Percentiles rank a stretch among this genome's conserved stretches.
Evolutionary conservation across 2,113 vertebrate genomes (phyloP).

Genomic region (pig (Sus scrofa)): DNA sequence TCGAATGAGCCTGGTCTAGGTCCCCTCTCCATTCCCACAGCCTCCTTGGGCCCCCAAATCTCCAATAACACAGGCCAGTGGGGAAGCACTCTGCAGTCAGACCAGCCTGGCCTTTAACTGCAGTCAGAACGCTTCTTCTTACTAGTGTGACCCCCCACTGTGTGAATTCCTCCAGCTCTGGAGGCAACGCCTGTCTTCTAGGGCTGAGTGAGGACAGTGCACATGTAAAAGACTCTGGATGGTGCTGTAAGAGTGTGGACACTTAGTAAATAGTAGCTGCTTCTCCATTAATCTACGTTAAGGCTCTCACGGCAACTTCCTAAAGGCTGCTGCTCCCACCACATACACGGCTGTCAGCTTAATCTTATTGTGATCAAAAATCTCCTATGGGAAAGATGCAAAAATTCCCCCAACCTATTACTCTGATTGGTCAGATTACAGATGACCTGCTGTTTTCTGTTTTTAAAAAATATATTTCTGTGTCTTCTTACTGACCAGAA

Average conservation of each 20-base stretch:
- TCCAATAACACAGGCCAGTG: background rate
- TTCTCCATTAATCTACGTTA: background rate
- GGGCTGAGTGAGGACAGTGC: background rate
- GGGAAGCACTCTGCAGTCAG: background rate
- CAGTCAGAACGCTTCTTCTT: background rate
- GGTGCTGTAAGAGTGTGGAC: rapidly evolving
- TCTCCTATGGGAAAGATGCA: background rate
- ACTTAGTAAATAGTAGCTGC: background rate
- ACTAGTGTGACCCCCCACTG: background rate
- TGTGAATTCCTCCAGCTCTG: background rate
- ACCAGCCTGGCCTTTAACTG: background rate
- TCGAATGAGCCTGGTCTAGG: background rate
- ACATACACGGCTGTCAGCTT: background rate
- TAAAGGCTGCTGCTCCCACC: background rate
- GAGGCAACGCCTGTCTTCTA: background rate
- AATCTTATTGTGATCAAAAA: background rate
- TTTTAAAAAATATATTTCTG: background rate
- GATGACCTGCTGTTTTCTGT: background rate
- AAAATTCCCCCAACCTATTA: background rate
- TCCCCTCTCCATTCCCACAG: background rate
- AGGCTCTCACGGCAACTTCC: background rate
- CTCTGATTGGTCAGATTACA: background rate
- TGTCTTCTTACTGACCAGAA: conserved; percentile 8
- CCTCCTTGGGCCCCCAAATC: background rate
- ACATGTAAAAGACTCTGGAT: background rate